Percentiles rank a stretch among this genome's conserved stretches.
Evolutionary conservation across 2,888 invertebrate species (phyloP).

Genomic region (Tetramorium bicarinatum): DNA sequence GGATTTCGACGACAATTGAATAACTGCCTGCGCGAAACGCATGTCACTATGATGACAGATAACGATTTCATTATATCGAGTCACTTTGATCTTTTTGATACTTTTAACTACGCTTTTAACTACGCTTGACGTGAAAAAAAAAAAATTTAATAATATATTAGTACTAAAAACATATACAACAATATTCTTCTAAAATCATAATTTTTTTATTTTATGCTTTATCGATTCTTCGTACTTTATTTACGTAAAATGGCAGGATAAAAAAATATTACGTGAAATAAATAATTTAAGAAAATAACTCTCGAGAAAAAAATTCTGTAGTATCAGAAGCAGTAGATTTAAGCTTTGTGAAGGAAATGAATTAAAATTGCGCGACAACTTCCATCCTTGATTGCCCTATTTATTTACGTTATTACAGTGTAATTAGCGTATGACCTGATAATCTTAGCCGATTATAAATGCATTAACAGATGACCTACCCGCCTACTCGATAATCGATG

Average conservation of each 20-base stretch:
- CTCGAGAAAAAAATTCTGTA: neutral
- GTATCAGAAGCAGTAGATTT: neutral
- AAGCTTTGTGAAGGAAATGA: neutral
- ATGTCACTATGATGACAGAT: neutral
- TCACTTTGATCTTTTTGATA: neutral
- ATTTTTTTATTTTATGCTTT: neutral
- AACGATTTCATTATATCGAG: constrained; percentile 13
- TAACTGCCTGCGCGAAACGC: neutral
- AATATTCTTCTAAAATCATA: neutral
- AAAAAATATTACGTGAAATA: neutral
- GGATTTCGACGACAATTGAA: constrained; percentile 33
- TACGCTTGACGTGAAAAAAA: neutral
- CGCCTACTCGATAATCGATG: constrained; percentile 66
- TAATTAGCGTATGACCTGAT: constrained; percentile 36
- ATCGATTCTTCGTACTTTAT: neutral
- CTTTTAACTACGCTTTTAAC: neutral
- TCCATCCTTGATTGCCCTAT: neutral
- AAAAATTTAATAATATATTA: constrained; percentile 1
- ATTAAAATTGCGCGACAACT: neutral
- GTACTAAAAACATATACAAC: neutral
- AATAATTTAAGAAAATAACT: neutral
- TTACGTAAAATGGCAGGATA: neutral
- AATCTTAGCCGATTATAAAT: constrained; percentile 54
- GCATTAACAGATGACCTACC: constrained; percentile 55
- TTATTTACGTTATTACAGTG: constrained; percentile 20